A percentile compares a stretch with the other conserved stretches of the same genome.
Evolutionary conservation across 30 jellyfish, hydroid and myxozoan genomes (phyloP).

Genomic region (Aurelia aurita): DNA sequence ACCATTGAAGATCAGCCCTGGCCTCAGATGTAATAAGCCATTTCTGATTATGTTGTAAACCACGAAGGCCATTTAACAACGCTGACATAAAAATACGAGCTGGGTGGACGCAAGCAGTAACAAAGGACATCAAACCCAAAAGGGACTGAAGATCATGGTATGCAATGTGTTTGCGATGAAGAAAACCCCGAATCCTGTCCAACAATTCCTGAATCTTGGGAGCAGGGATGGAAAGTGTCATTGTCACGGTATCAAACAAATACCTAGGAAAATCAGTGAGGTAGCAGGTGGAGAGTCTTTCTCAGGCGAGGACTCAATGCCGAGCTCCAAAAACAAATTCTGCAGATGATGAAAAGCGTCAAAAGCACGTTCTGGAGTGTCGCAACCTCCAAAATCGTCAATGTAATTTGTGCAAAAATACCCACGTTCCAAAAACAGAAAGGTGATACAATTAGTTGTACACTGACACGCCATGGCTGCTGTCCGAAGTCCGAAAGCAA

Average conservation of each 20-base stretch:
- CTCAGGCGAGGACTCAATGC: neutral
- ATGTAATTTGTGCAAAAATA: neutral
- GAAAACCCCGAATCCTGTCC: neutral
- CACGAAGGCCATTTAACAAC: conserved; percentile 3
- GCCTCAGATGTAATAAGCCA: neutral
- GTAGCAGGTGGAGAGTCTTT: neutral
- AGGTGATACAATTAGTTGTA: neutral
- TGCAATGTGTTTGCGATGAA: neutral
- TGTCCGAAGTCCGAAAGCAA: conserved; percentile 6
- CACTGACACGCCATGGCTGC: conserved; percentile 2
- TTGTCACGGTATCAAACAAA: neutral
- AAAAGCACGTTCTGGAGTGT: neutral
- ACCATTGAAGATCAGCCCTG: neutral
- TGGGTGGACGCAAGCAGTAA: neutral
- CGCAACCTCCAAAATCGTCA: too few relatives aligned
- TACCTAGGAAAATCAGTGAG: neutral
- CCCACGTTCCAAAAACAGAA: neutral
- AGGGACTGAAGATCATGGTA: conserved; percentile 2
- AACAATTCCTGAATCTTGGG: neutral
- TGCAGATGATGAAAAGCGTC: neutral
- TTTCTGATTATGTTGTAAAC: neutral
- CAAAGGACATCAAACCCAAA: conserved; percentile 8
- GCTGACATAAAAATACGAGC: neutral
- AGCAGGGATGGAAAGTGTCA: neutral
- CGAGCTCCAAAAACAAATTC: neutral